These are phyloP conservation scores for Aspiorhynchus laticeps DNA, from an alignment of 2,113 vertebrate species.

Conservation along the genomic window DNA sequence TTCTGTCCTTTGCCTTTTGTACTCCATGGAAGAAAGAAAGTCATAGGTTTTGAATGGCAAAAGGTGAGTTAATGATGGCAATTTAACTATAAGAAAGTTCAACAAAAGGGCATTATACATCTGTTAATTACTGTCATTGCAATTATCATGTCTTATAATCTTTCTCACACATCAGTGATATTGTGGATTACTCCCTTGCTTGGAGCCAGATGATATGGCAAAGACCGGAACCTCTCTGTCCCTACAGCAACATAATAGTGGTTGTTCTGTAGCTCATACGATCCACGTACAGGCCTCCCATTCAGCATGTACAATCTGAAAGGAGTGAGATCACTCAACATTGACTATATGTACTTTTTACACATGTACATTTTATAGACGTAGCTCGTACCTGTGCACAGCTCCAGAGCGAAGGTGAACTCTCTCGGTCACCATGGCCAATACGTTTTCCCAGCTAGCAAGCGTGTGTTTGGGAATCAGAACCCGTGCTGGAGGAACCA, in stretches of 20 bases:
- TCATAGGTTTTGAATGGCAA: neutral
- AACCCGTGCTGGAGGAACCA: slow-evolving; percentile 69
- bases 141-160: neutral
- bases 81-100: neutral
- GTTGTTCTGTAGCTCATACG: slow-evolving; percentile 64
- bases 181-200: slow-evolving; percentile 25
- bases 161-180: slow-evolving; percentile 14
- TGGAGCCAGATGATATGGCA: slow-evolving; percentile 61
- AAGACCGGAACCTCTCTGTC: slow-evolving; percentile 64
- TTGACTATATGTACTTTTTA: neutral
- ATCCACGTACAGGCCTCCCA: slow-evolving; percentile 57
- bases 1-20: neutral
- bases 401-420: slow-evolving; percentile 71
- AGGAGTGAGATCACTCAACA: neutral
- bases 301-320: slow-evolving; percentile 63
- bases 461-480: slow-evolving; percentile 75
- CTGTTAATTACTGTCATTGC: neutral
- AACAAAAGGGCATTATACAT: neutral
- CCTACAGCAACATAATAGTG: slow-evolving; percentile 68
- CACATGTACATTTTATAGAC: neutral
- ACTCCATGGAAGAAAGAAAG: neutral
- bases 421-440: slow-evolving; percentile 74
- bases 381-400: slow-evolving; percentile 61
- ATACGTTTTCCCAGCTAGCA: slow-evolving; percentile 73
- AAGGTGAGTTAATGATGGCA: neutral